Conservation (phyloP, 2,797 vertebrate species). For the Paratrypauchen microcephalus region DNA sequence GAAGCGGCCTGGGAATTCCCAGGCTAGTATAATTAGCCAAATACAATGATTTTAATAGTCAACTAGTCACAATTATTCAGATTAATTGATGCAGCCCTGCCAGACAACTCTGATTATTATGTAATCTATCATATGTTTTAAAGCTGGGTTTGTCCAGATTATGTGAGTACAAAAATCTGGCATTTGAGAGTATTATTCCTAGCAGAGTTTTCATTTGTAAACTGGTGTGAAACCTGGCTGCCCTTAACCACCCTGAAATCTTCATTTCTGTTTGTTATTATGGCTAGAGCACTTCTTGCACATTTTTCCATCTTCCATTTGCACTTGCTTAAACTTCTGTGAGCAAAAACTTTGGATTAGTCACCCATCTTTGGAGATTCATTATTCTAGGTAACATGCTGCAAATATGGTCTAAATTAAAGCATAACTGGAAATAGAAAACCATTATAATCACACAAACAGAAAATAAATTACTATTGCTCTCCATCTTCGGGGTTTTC, state of each 20-base stretch:
- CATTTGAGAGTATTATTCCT: background rate
- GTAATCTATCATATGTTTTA: too few species aligned
- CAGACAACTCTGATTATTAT: too few species aligned
- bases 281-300: background rate
- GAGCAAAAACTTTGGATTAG: conserved; percentile 25
- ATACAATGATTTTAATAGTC: too few species aligned
- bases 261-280: background rate
- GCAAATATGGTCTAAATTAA: conserved; percentile 32
- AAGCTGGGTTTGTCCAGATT: too few species aligned
- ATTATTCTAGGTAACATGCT: conserved; percentile 37
- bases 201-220: background rate
- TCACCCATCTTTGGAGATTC: conserved; percentile 24
- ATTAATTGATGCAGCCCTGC: too few species aligned
- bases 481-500: conserved; percentile 41
- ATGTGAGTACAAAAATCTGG: too few species aligned
- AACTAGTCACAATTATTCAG: too few species aligned
- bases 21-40: too few species aligned
- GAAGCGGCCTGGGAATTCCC: too few species aligned
- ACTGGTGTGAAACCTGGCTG: background rate
- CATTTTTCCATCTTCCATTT: conserved; percentile 1
- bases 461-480: conserved; percentile 13
- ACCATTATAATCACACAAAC: conserved; percentile 35
- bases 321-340: conserved; percentile 5
- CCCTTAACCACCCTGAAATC: background rate
- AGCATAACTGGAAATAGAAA: conserved; percentile 35